phyloP scores from a whole-genome alignment of 2,888 invertebrate species.

The Polymixis lichenea region DNA sequence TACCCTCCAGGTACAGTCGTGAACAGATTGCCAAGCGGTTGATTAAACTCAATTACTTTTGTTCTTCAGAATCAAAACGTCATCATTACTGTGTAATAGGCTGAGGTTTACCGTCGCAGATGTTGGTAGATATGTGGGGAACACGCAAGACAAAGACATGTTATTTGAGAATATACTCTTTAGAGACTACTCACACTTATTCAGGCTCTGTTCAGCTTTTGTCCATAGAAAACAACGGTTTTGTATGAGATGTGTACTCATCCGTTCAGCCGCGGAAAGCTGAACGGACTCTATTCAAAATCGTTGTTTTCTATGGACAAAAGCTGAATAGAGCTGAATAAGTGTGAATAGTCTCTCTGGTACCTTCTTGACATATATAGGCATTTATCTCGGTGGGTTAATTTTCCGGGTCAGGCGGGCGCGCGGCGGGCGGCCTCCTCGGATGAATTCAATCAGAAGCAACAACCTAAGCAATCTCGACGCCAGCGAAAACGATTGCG shows the following conservation, averaged over 20 bases:
- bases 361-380: constrained; percentile 82
- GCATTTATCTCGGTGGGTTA: constrained; percentile 84
- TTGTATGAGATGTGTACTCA: too few relatives aligned
- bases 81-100: constrained; percentile 31
- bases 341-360: too few relatives aligned
- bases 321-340: too few relatives aligned
- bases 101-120: constrained; percentile 17
- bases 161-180: constrained; percentile 32
- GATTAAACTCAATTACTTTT: constrained; percentile 61
- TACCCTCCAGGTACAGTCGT: constrained; percentile 59
- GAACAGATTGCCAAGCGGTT: constrained; percentile 59
- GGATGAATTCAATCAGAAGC: constrained; percentile 88
- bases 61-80: constrained; percentile 44
- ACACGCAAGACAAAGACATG: constrained; percentile 28
- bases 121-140: neutral
- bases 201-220: too few relatives aligned
- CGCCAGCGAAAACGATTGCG: constrained; percentile 83
- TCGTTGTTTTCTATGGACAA: too few relatives aligned
- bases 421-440: constrained; percentile 69
- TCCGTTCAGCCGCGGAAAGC: too few relatives aligned
- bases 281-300: too few relatives aligned
- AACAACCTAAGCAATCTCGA: constrained; percentile 87
- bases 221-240: too few relatives aligned
- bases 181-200: too few relatives aligned
- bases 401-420: constrained; percentile 82